Base-by-base conservation (phyloP, 1,140 invertebrate species). In the Sitophilus oryzae region DNA sequence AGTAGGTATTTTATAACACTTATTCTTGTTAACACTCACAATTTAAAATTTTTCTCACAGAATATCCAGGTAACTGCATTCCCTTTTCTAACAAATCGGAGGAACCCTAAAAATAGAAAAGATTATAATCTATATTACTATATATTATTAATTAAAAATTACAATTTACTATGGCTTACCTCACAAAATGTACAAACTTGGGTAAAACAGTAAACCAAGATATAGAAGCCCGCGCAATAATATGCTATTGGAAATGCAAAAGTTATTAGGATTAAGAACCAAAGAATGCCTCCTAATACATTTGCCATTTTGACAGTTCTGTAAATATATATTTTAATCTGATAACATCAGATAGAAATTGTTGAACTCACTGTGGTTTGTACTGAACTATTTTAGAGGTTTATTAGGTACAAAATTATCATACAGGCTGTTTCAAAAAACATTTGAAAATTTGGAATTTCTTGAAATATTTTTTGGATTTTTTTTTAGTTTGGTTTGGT, bases 31-130 rank as follows among this genome's bases (percentile, higher is more conserved):
- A 56, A 21, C 46, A 50, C 44, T 56, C 54, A 40, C 54, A 56
- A 16, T 56, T 42, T 8, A 42, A 14, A 9, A 56, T 45, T 40
- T 56, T 56, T 2, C 23, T 49, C 4, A 49, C 34, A 14, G 21
- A 15, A 51, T 30, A 50, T 35, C 54, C 54, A 10, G 54, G 54
- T 9, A 56, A 37, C 21, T 56, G 54, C n/a, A 56, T 44, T 37
- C 54, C 54, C 44, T 51, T 50, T 3, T 50, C n/a, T 4, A 56
- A 23, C 6, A 30, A 14, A 6, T 56, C 54, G 10, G 46, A 25
- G 6, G 19, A 19, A 3, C 47, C 34, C 54, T 56, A 15, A 35
- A 15, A 25, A 56, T 48, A 44, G 2, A 16, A n/a, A 16, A 14
- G 18, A 38, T 16, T 5, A 16, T 20, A 16, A 14, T 6, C 3